Percentiles rank a stretch among this genome's conserved stretches.
These are phyloP conservation scores for Dysmachus trigonus DNA, from an alignment of 2,888 invertebrate genomes.

Conservation along the genomic window DNA sequence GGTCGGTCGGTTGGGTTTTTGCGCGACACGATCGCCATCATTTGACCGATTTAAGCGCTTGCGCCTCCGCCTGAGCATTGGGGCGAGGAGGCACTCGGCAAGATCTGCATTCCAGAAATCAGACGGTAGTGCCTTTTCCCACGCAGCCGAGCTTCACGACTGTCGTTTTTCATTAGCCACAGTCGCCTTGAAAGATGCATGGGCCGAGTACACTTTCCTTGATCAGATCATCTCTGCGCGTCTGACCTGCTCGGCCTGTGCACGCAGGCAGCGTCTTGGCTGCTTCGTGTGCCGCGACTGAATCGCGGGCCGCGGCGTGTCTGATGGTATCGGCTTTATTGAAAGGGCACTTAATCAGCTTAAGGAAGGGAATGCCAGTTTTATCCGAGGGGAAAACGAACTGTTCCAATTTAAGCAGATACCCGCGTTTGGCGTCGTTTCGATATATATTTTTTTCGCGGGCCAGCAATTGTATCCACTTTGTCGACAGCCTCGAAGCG, in stretches of 20 bases:
- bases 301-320: conserved; percentile 24
- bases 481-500: conserved; percentile 25
- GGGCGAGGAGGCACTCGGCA: conserved; percentile 13
- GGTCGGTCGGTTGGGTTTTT: conserved; percentile 23
- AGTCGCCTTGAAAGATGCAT: conserved; percentile 24
- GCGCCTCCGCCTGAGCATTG: not conserved
- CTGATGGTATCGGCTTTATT: conserved; percentile 41
- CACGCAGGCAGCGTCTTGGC: not conserved
- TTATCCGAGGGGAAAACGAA: not conserved
- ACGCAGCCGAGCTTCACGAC: conserved; percentile 36
- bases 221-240: conserved; percentile 25
- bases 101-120: conserved; percentile 40
- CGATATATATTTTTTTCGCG: not conserved
- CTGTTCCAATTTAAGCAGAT: conserved; percentile 23
- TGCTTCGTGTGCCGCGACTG: conserved; percentile 24
- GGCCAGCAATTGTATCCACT: not conserved
- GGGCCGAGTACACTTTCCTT: conserved; percentile 29
- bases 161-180: conserved; percentile 35
- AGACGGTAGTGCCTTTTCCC: conserved; percentile 42
- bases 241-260: not conserved
- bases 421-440: not conserved
- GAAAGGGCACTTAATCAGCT: conserved; percentile 40
- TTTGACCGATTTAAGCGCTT: conserved; percentile 29
- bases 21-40: conserved; percentile 35
- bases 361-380: conserved; percentile 3